A percentile compares a stretch with the other conserved stretches of the same genome.
Conservation (phyloP, 2,797 vertebrate genomes). For the Capromys pilorides region DNA sequence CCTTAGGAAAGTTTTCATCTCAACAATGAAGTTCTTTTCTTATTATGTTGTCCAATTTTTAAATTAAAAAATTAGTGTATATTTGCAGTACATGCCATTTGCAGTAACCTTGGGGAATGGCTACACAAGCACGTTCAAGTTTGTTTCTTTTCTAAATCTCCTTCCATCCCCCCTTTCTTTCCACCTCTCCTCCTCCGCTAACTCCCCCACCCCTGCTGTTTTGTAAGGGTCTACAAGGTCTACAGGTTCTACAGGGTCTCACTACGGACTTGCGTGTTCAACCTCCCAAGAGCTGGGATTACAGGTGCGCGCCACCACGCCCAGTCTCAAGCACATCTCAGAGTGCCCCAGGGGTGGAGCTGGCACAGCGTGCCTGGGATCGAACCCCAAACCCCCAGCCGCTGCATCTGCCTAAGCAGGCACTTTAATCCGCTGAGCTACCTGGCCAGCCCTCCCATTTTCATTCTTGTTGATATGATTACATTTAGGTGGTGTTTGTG, state of each 20-base stretch:
- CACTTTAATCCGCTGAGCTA: too few relatives aligned
- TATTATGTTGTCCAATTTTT: not conserved
- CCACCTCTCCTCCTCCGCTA: not conserved
- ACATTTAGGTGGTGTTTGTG: not conserved
- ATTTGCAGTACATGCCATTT: not conserved
- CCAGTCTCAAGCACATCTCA: too few relatives aligned
- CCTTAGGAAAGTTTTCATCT: not conserved
- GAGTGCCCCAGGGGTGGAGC: too few relatives aligned
- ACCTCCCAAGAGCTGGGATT: too few relatives aligned
- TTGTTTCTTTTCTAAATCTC: not conserved
- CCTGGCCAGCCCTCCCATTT: not conserved
- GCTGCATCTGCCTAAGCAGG: too few relatives aligned
- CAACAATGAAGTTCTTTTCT: not conserved
- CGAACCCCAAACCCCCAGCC: too few relatives aligned
- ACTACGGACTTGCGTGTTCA: too few relatives aligned
- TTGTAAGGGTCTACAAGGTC: too few relatives aligned
- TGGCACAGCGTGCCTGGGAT: too few relatives aligned
- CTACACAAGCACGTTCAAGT: not conserved
- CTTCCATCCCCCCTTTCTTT: not conserved
- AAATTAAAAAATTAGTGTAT: not conserved
- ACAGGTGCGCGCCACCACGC: too few relatives aligned
- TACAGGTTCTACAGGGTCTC: too few relatives aligned
- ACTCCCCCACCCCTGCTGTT: not conserved
- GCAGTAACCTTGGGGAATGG: not conserved
- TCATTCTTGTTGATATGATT: not conserved